A percentile compares a stretch with the other conserved stretches of the same genome.
Evolutionary conservation across 2,113 vertebrate species (phyloP).

Genomic region (Excalfactoria chinensis): DNA sequence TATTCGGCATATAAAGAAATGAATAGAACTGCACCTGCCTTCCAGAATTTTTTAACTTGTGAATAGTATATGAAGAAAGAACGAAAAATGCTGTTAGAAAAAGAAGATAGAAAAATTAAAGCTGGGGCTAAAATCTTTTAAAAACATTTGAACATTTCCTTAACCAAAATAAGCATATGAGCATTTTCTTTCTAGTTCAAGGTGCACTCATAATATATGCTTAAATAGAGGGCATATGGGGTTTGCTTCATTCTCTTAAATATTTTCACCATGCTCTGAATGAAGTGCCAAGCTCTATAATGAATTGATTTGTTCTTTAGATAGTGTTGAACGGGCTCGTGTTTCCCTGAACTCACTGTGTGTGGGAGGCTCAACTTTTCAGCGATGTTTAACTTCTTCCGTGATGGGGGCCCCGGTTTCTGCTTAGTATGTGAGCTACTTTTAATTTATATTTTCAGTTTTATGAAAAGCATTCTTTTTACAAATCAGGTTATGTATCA

Average conservation of each 20-base stretch:
- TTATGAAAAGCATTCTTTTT: constrained; percentile 4
- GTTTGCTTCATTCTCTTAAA: neutral
- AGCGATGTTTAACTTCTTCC: constrained; percentile 25
- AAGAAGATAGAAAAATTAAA: constrained; percentile 12
- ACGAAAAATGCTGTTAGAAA: neutral
- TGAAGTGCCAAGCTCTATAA: neutral
- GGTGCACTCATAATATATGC: neutral
- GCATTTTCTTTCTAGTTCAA: neutral
- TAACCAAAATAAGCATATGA: neutral
- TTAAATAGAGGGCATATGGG: neutral
- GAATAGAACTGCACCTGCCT: neutral
- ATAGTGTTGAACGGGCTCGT: neutral
- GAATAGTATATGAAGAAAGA: neutral
- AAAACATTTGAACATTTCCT: neutral
- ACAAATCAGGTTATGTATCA: neutral
- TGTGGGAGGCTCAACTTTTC: constrained; percentile 7
- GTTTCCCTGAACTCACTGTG: neutral
- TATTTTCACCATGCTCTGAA: constrained; percentile 10
- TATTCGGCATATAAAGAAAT: neutral
- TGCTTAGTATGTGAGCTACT: constrained; percentile 8
- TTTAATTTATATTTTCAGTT: constrained; percentile 10
- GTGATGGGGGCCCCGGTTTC: neutral
- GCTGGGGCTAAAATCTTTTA: neutral
- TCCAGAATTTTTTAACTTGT: neutral
- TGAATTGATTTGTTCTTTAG: neutral